These are phyloP conservation scores for Phylloscopus whistleri DNA, from an alignment of 2,113 vertebrate species.

Conservation along the genomic window DNA sequence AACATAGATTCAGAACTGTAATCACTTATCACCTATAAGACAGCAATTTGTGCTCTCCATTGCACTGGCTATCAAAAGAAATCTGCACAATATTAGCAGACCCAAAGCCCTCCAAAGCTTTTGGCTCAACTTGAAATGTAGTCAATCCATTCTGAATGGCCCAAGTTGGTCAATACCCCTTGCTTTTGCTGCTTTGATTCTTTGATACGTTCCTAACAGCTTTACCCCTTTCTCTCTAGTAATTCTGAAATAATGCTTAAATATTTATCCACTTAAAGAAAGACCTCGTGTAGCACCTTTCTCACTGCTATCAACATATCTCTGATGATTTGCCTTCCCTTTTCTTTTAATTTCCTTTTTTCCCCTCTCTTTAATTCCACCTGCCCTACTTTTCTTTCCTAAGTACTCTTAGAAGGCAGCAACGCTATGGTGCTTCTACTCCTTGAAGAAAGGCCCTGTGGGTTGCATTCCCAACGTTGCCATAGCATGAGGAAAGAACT, in stretches of 20 bases:
- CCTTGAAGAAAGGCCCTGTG: not conserved
- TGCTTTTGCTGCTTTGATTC: not conserved
- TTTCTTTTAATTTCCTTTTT: not conserved
- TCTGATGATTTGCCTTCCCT: not conserved
- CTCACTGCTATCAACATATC: not conserved
- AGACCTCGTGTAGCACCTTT: not conserved
- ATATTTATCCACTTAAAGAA: not conserved
- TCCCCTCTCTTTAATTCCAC: not conserved
- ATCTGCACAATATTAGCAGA: not conserved
- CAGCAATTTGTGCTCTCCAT: not conserved
- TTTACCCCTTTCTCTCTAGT: not conserved
- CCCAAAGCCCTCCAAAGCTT: not conserved
- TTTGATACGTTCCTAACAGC: not conserved
- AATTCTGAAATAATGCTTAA: not conserved
- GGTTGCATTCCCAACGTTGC: not conserved
- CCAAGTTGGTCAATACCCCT: not conserved
- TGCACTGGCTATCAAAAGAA: not conserved
- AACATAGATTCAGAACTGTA: not conserved
- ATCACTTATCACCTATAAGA: not conserved
- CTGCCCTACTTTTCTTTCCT: not conserved
- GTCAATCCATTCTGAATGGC: not conserved
- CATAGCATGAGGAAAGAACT: fast-evolving
- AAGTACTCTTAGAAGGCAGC: not conserved
- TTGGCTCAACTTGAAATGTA: not conserved
- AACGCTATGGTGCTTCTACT: fast-evolving